Conservation (phyloP, 1,140 invertebrate genomes). For the Drosophila bifasciata region DNA sequence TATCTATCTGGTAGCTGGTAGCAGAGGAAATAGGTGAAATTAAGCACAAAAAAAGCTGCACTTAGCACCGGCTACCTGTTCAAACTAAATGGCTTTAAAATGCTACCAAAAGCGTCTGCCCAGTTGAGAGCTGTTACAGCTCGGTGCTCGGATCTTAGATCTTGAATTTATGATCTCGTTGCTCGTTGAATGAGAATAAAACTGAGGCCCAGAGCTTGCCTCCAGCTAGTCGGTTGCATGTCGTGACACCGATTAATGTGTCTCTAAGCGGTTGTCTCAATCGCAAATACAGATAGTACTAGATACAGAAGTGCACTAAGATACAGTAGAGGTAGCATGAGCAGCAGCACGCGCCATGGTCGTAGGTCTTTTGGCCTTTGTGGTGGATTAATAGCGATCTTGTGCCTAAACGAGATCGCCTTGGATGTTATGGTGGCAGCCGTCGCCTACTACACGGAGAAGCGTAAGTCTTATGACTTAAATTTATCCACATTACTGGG, state of each 20-base stretch:
- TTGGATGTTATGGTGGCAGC: constrained; percentile 30
- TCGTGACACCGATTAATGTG: constrained; percentile 45
- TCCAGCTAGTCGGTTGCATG: constrained; percentile 27
- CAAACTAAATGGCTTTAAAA: constrained; percentile 17
- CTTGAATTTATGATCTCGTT: constrained; percentile 7
- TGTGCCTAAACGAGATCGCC: constrained; percentile 30
- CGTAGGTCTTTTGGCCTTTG: constrained; percentile 16
- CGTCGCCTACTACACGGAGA: constrained; percentile 63
- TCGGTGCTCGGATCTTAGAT: constrained; percentile 15
- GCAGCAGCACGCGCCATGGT: constrained; percentile 24
- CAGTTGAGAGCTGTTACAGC: neutral
- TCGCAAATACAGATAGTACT: constrained; percentile 2
- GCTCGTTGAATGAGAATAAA: constrained; percentile 36
- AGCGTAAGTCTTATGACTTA: constrained; percentile 51
- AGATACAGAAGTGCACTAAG: constrained; percentile 5
- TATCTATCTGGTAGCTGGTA: no score
- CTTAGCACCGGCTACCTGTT: constrained; percentile 31
- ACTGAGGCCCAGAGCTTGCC: constrained; percentile 11
- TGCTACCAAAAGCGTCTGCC: constrained; percentile 29
- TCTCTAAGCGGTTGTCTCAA: constrained; percentile 10
- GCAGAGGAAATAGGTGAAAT: constrained; percentile 22
- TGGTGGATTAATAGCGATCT: constrained; percentile 44
- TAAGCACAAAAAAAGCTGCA: constrained; percentile 13
- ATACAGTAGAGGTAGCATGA: constrained; percentile 5
- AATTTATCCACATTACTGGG: neutral